A percentile compares a stretch with the other conserved stretches of the same genome.
Conservation (phyloP, 2,797 vertebrate genomes). For the Bradypodion ventrale region DNA sequence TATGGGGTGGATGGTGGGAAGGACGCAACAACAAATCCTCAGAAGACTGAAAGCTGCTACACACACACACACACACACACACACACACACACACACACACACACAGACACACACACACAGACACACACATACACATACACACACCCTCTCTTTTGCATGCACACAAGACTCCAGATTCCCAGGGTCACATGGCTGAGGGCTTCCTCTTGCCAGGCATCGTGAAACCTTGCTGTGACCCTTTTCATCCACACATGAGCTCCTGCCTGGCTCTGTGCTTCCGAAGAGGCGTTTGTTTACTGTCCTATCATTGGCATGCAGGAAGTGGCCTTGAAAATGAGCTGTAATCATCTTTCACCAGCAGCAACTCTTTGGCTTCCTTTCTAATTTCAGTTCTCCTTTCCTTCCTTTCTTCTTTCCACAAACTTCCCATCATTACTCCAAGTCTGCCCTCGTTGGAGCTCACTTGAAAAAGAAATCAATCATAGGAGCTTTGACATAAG, state of each 20-base stretch:
- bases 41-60: conserved; percentile 54
- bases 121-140: too few relatives aligned
- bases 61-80: too few relatives aligned
- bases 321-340: conserved; percentile 73
- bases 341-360: conserved; percentile 74
- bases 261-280: conserved; percentile 62
- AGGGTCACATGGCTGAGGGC: conserved; percentile 66
- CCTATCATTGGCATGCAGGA: conserved; percentile 73
- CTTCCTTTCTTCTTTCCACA: conserved; percentile 29
- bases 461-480: neutral
- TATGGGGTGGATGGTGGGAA: conserved; percentile 50
- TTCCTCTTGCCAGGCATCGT: conserved; percentile 63
- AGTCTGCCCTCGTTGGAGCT: conserved; percentile 6
- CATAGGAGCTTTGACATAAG: neutral
- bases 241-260: conserved; percentile 64
- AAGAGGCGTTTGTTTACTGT: conserved; percentile 75
- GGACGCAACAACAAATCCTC: conserved; percentile 35
- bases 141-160: conserved; percentile 44
- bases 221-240: conserved; percentile 65
- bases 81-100: too few relatives aligned
- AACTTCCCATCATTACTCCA: conserved; percentile 11
- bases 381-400: conserved; percentile 68
- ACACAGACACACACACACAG: too few relatives aligned
- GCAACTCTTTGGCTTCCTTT: conserved; percentile 77
- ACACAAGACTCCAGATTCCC: conserved; percentile 60